These are phyloP conservation scores for Hypomecis punctinalis DNA, from an alignment of 2,888 invertebrate genomes.

Conservation along the genomic window DNA sequence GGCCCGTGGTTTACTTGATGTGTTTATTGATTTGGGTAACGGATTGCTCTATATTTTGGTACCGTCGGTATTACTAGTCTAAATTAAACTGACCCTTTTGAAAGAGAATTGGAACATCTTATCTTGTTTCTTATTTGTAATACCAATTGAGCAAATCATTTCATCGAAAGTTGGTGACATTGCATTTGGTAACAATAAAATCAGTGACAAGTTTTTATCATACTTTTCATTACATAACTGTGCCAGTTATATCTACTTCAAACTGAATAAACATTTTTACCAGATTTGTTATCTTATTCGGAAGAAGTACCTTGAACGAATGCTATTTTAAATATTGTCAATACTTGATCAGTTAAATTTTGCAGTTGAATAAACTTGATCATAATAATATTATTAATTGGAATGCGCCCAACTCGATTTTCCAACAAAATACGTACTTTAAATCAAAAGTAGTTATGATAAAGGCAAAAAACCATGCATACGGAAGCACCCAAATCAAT, in stretches of 20 bases:
- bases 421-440: too few species aligned
- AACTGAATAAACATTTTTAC: not conserved
- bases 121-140: not conserved
- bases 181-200: not conserved
- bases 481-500: too few species aligned
- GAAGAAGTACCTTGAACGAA: too few species aligned
- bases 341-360: too few species aligned
- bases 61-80: slow-evolving; percentile 12
- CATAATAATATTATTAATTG: too few species aligned
- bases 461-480: too few species aligned
- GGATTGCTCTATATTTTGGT: slow-evolving; percentile 13
- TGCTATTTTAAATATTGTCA: too few species aligned
- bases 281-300: not conserved
- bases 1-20: slow-evolving; percentile 9
- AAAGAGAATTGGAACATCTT: not conserved
- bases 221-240: not conserved
- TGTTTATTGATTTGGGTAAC: slow-evolving; percentile 21
- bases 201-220: not conserved
- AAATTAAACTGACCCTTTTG: slow-evolving; percentile 6
- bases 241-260: not conserved
- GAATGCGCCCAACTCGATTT: too few species aligned
- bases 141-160: not conserved
- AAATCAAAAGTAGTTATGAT: too few species aligned
- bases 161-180: not conserved
- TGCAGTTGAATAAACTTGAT: too few species aligned